Base-by-base conservation (phyloP, 2,797 vertebrate species). In the Phyllotis vaccarum region DNA sequence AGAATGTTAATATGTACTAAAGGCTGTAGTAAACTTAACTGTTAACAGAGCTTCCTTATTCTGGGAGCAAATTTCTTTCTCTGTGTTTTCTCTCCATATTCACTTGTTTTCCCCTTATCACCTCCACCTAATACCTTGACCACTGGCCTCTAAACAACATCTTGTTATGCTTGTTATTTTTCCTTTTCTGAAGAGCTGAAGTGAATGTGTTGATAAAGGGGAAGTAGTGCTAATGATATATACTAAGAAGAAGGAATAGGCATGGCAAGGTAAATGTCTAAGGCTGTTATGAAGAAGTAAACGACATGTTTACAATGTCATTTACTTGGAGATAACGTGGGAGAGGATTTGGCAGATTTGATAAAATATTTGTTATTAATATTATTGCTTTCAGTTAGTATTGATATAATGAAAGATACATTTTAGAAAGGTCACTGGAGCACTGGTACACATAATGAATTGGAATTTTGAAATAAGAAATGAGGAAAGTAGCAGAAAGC, bases 401-500 rank as follows among this genome's bases (percentile, higher is more conserved):
- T 64, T 79, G 66, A 68, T 78, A 70, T 79, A 90, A 79, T n/a
- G 29, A 91, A 93, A 83, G 19, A 54, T 34, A 79, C 62, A 62
- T 91, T 89, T 97, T 93, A 87, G 70, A 87, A 92, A 78, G 12
- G 60, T 43, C 52, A n/a, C 21, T 85, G 52, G 70, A 54, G 10
- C 52, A 70, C 21, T 74, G 37, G 37, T 60, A 54, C 60, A 7
- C 29, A 83, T 37, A 29, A 40, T 54, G 16, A 60, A 72, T 74
- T 97, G 24, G n/a, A 93, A 93, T 82, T 87, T 56, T 86, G 14
- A 93, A 54, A 58, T 31, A 82, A 76, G 70, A 94, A 91, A 21
- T 80, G 56, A 40, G 80, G 89, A 96, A 24, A 95, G 24, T 9
- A 94, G 12, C 62, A 79, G 49, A 66, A 91, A 86, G 19, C 78